Percentiles rank a stretch among this genome's conserved stretches.
Conservation (phyloP, 1,140 invertebrate species). For the Pomacea maculata region DNA sequence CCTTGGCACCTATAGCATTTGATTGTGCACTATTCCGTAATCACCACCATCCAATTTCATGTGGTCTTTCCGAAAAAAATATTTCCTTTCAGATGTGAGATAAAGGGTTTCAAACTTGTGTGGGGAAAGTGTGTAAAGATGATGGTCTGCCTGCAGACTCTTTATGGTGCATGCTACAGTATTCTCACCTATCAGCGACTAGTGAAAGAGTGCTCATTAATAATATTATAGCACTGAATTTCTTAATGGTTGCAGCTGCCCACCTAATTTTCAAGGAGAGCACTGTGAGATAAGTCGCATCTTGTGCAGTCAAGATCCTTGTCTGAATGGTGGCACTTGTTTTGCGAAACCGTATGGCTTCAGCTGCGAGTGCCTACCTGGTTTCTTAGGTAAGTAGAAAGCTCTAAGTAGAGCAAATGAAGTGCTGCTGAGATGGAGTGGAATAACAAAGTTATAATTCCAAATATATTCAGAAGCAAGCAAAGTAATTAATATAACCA, state of each 20-base stretch:
- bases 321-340: neutral
- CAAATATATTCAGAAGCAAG: too few species aligned
- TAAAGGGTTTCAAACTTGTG: too few species aligned
- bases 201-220: too few species aligned
- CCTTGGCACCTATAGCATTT: too few species aligned
- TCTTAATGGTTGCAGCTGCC: too few species aligned
- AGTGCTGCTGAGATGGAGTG: conserved; percentile 67
- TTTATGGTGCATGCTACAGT: too few species aligned
- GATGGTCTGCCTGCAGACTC: too few species aligned
- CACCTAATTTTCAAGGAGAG: too few species aligned
- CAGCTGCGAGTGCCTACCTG: neutral
- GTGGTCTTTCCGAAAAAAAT: neutral
- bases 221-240: neutral
- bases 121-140: too few species aligned
- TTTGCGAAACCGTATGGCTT: neutral
- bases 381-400: neutral
- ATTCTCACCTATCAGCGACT: too few species aligned
- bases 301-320: neutral
- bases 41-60: neutral
- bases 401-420: conserved; percentile 60
- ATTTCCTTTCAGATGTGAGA: neutral
- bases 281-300: neutral
- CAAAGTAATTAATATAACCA: too few species aligned
- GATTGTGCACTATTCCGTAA: neutral
- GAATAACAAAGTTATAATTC: too few species aligned